Evolutionary conservation across 2,888 invertebrate genomes (phyloP).

Genomic region (Amblyjoppa proteus): DNA sequence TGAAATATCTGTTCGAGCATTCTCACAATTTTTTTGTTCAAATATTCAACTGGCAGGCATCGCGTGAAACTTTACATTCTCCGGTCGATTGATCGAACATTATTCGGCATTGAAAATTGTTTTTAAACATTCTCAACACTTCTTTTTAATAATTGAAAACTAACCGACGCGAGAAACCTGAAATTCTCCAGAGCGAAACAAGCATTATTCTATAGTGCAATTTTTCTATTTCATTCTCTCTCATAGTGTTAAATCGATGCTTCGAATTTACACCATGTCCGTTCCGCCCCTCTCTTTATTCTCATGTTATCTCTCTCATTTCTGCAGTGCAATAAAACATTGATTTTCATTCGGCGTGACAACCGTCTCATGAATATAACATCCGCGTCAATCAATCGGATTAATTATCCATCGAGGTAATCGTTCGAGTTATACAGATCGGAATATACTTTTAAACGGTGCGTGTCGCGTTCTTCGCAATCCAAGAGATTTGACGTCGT

Average conservation of each 20-base stretch:
- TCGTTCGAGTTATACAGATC: neutral
- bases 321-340: neutral
- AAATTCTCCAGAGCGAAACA: neutral
- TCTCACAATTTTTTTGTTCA: too few species aligned
- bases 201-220: neutral
- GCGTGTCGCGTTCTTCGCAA: neutral
- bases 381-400: slow-evolving; percentile 3
- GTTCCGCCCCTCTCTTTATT: neutral
- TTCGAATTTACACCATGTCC: neutral
- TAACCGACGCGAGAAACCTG: neutral
- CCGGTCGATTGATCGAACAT: too few species aligned
- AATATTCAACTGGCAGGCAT: too few species aligned
- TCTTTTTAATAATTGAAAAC: too few species aligned
- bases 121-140: too few species aligned
- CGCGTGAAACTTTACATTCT: too few species aligned
- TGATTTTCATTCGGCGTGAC: neutral
- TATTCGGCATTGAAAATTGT: too few species aligned
- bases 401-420: slow-evolving; percentile 44
- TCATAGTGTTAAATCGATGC: neutral
- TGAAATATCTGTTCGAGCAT: too few species aligned
- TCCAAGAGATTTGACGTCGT: neutral
- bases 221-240: neutral
- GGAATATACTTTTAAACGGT: neutral
- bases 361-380: neutral
- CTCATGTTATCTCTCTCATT: neutral